Conservation (phyloP, 2,113 vertebrate genomes). For the Ahaetulla prasina region DNA sequence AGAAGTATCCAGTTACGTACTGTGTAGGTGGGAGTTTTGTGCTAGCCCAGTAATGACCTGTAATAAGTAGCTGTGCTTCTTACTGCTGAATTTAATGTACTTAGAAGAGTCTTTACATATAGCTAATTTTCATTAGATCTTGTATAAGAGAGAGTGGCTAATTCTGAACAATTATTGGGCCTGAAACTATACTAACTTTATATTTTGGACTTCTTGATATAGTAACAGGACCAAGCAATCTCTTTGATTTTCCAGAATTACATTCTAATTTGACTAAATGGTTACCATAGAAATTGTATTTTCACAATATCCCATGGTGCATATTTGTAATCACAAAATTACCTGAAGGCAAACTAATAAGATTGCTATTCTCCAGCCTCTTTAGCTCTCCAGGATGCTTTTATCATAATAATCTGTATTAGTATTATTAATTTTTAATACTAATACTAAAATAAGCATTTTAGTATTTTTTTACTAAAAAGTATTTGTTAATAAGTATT, state of each 20-base stretch:
- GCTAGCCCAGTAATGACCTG: not conserved
- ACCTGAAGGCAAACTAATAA: not conserved
- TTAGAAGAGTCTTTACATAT: not conserved
- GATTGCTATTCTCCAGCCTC: not conserved
- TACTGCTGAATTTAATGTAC: not conserved
- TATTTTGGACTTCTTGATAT: not conserved
- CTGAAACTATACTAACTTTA: not conserved
- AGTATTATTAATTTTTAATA: not conserved
- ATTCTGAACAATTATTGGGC: not conserved
- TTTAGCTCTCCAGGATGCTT: not conserved
- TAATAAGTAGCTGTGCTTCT: not conserved
- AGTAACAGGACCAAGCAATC: not conserved
- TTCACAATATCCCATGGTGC: not conserved
- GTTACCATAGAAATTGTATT: not conserved
- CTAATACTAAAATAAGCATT: not conserved
- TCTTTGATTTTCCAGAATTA: not conserved
- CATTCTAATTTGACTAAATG: not conserved
- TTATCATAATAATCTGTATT: not conserved
- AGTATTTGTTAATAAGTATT: not conserved
- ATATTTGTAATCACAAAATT: not conserved
- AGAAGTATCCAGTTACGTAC: not conserved
- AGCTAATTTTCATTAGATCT: not conserved
- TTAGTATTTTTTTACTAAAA: not conserved
- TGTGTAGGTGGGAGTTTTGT: not conserved
- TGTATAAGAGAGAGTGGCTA: not conserved